phyloP scores from a whole-genome alignment of 2,888 invertebrate species.

The Dasysyrphus albostriatus region DNA sequence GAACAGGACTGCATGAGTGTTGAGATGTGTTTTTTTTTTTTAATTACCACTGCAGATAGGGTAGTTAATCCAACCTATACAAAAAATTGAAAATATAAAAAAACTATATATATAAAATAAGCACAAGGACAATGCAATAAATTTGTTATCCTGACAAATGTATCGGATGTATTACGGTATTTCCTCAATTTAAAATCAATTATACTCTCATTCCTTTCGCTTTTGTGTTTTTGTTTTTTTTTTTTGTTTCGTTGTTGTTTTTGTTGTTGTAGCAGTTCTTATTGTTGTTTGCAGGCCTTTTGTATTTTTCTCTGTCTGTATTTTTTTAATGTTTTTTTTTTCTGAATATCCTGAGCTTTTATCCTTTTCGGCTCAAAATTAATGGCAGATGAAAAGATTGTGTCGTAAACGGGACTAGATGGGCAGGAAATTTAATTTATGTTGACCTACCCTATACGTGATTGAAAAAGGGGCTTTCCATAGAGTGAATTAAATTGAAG shows the following conservation, averaged over 20 bases:
- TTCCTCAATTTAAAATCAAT: constrained; percentile 75
- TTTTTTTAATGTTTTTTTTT: constrained; percentile 8
- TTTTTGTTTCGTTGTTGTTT: background rate
- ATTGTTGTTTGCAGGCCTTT: constrained; percentile 19
- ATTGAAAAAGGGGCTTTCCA: constrained; percentile 43
- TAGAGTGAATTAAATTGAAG: constrained; percentile 58
- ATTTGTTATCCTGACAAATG: constrained; percentile 75
- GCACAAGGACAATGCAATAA: constrained; percentile 59
- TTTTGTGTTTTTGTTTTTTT: constrained; percentile 35
- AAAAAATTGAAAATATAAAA: background rate
- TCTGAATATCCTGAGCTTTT: constrained; percentile 29
- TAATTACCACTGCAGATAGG: constrained; percentile 47
- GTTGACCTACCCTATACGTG: constrained; percentile 40
- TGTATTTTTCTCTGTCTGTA: constrained; percentile 7
- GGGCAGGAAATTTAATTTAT: constrained; percentile 46
- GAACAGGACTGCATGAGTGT: background rate
- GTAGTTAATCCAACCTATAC: constrained; percentile 37
- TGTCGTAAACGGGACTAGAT: constrained; percentile 49
- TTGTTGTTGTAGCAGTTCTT: constrained; percentile 22
- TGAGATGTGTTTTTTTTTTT: background rate
- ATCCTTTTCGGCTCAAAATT: constrained; percentile 57
- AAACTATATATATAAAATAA: constrained; percentile 10
- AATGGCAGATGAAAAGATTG: constrained; percentile 75
- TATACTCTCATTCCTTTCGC: constrained; percentile 49
- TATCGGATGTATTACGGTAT: constrained; percentile 72